Percentiles rank a stretch among this genome's conserved stretches.
Evolutionary conservation across 1,140 invertebrate species (phyloP).

Genomic region (Sycophaga agraensis): DNA sequence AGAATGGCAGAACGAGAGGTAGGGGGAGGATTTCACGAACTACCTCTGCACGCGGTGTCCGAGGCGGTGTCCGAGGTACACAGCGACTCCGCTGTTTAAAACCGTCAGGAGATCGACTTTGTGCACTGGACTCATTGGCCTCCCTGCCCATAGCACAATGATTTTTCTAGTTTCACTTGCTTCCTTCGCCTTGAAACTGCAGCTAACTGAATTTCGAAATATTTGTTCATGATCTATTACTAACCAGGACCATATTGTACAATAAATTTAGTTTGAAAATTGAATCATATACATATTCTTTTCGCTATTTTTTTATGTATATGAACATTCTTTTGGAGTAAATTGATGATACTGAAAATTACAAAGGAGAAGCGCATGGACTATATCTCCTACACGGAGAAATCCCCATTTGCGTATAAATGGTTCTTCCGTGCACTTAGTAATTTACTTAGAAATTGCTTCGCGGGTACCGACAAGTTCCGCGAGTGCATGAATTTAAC

Average conservation of each 20-base stretch:
- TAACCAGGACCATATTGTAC: no score
- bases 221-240: no score
- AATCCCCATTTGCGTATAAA: conserved; percentile 13
- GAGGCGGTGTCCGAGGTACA: no score
- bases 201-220: no score
- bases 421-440: not conserved
- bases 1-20: not conserved
- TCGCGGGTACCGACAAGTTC: not conserved
- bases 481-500: no score
- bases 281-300: no score
- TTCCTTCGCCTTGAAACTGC: no score
- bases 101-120: not conserved
- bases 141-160: no score
- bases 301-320: no score
- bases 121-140: not conserved
- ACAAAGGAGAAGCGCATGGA: not conserved
- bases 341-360: not conserved
- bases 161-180: no score
- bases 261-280: no score
- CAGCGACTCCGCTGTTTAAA: not conserved
- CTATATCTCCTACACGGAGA: not conserved
- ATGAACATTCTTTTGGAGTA: not conserved
- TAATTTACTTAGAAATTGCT: conserved; percentile 14
- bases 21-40: conserved; percentile 12
- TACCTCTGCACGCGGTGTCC: not conserved